Conservation (phyloP, 1,140 invertebrate genomes). For the Caenorhabditis inopinata region DNA sequence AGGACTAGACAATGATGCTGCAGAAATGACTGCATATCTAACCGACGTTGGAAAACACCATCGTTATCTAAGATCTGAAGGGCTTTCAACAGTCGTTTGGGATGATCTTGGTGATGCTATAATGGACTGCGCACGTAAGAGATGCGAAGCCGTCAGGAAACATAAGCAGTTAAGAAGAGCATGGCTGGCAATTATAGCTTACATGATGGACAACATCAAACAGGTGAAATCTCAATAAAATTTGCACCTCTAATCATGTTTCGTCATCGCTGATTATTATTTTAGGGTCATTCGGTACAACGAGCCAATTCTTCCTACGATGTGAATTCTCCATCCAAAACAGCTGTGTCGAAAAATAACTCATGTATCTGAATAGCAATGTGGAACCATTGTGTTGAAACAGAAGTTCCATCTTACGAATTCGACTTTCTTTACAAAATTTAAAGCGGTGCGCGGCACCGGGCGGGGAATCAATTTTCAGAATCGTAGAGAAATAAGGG, state of each 20-base stretch:
- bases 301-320: slow-evolving; percentile 43
- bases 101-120: slow-evolving; percentile 59
- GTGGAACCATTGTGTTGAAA: too few species aligned
- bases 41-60: slow-evolving; percentile 50
- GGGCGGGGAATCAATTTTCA: too few species aligned
- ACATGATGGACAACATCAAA: slow-evolving; percentile 58
- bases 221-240: slow-evolving; percentile 22
- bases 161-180: slow-evolving; percentile 59
- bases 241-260: background rate
- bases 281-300: slow-evolving; percentile 39
- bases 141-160: slow-evolving; percentile 53
- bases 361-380: background rate
- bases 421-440: too few species aligned
- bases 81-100: slow-evolving; percentile 50
- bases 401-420: too few species aligned
- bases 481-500: too few species aligned
- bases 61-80: slow-evolving; percentile 50
- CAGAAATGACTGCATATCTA: slow-evolving; percentile 48
- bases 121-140: slow-evolving; percentile 44
- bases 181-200: slow-evolving; percentile 57
- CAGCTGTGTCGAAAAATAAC: background rate
- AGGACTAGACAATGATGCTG: slow-evolving; percentile 51
- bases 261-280: background rate
- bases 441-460: too few species aligned
- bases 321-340: background rate